A percentile compares a stretch with the other conserved stretches of the same genome.
Evolutionary conservation across 37 sponge, comb jelly and placozoan species (phyloP).

Genomic region (Dysidea cf. avara): DNA sequence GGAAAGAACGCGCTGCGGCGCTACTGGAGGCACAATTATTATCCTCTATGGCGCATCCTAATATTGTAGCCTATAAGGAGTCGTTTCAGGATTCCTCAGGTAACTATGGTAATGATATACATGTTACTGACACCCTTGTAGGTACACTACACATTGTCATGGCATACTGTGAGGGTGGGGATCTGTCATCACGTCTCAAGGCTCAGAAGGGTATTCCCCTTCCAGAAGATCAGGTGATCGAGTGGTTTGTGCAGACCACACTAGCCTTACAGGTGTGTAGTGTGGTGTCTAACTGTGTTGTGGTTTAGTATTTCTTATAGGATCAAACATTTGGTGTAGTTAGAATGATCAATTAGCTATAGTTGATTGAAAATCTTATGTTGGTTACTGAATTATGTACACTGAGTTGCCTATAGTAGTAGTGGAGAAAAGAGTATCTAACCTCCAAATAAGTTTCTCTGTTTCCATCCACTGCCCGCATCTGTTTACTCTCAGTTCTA

Average conservation of each 20-base stretch:
- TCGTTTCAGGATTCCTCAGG: constrained; percentile 78
- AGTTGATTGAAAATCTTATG: too few relatives aligned
- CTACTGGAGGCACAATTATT: constrained; percentile 79
- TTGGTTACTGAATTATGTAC: too few relatives aligned
- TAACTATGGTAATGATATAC: neutral
- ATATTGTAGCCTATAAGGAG: constrained; percentile 96
- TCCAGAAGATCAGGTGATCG: constrained; percentile 80
- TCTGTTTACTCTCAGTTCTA: too few relatives aligned
- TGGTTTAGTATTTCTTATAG: too few relatives aligned
- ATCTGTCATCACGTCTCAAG: constrained; percentile 80
- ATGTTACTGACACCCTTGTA: neutral
- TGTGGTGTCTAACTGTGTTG: too few relatives aligned
- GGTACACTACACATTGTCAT: constrained; percentile 89
- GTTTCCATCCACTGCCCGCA: too few relatives aligned
- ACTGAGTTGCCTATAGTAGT: too few relatives aligned
- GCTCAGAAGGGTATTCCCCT: constrained; percentile 39
- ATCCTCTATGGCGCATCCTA: constrained; percentile 84
- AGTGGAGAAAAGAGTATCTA: too few relatives aligned
- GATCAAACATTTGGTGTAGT: too few relatives aligned
- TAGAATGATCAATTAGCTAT: too few relatives aligned
- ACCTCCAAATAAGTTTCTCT: too few relatives aligned
- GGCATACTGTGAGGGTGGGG: constrained; percentile 98
- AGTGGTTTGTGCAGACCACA: constrained; percentile 97
- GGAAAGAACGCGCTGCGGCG: constrained; percentile 81
- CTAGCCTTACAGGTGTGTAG: constrained; percentile 87